Percentiles rank a stretch among this genome's conserved stretches.
These are phyloP conservation scores for Ascidia mentula DNA, from an alignment of 23 tunicate species.

Conservation along the genomic window DNA sequence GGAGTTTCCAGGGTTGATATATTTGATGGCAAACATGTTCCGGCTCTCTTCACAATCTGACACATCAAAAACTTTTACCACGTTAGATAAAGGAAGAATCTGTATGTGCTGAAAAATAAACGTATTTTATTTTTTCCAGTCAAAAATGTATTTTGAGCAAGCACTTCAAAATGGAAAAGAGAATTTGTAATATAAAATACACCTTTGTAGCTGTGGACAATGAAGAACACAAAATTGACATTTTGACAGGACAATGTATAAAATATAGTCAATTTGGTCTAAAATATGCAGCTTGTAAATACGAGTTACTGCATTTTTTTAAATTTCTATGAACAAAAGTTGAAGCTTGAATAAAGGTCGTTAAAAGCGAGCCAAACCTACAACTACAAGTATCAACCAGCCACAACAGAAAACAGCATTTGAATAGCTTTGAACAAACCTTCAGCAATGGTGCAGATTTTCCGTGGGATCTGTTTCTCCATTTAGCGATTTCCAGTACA, in stretches of 20 bases:
- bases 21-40: slow-evolving; percentile 71
- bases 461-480: slow-evolving; percentile 69
- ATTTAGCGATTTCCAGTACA: slow-evolving; percentile 80
- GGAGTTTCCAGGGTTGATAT: slow-evolving; percentile 17
- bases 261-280: too few relatives aligned
- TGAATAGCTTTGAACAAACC: slow-evolving; percentile 20
- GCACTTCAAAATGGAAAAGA: too few relatives aligned
- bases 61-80: slow-evolving; percentile 51
- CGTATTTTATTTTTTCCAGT: too few relatives aligned
- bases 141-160: too few relatives aligned
- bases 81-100: slow-evolving; percentile 42
- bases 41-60: slow-evolving; percentile 42
- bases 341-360: neutral
- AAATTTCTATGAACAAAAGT: neutral
- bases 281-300: too few relatives aligned
- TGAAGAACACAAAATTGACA: too few relatives aligned
- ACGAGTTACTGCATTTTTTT: too few relatives aligned
- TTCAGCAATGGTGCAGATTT: slow-evolving; percentile 58
- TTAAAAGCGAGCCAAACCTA: neutral
- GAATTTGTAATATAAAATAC: too few relatives aligned
- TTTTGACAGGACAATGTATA: too few relatives aligned
- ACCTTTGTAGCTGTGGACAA: too few relatives aligned
- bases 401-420: too few relatives aligned
- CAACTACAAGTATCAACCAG: neutral
- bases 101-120: slow-evolving; percentile 63